Conservation (phyloP, 1,140 invertebrate species). For the Ips typographus region DNA sequence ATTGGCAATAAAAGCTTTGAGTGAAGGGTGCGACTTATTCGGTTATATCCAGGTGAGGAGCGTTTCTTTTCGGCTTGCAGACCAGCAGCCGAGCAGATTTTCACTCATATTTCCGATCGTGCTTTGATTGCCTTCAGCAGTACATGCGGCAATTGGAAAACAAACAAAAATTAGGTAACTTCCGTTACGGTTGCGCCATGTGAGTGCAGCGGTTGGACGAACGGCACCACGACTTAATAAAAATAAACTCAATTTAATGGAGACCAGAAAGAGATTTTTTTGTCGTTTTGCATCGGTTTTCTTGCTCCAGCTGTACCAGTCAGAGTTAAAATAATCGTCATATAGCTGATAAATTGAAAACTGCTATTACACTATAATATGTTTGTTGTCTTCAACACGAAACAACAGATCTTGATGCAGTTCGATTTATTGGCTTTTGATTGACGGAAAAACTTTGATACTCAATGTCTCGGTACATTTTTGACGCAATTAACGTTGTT, state of each 20-base stretch:
- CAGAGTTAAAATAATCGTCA: too few relatives aligned
- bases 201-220: slow-evolving; percentile 13
- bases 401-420: too few relatives aligned
- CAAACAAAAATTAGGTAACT: slow-evolving; percentile 25
- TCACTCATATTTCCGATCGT: neutral
- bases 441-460: too few relatives aligned
- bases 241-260: slow-evolving; percentile 5
- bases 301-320: too few relatives aligned
- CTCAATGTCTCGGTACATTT: too few relatives aligned
- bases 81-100: neutral
- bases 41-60: slow-evolving; percentile 4
- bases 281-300: too few relatives aligned
- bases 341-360: too few relatives aligned
- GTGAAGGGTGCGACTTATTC: slow-evolving; percentile 8
- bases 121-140: too few relatives aligned
- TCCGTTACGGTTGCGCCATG: slow-evolving; percentile 12
- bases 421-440: too few relatives aligned
- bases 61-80: neutral
- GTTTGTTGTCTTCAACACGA: too few relatives aligned
- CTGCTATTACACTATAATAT: too few relatives aligned
- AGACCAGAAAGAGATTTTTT: neutral
- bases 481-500: too few relatives aligned
- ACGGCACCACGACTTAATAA: neutral
- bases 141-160: slow-evolving; percentile 5
- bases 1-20: slow-evolving; percentile 5